Base-by-base conservation (phyloP, 2,113 vertebrate genomes). In the Heterotilapia buettikoferi region DNA sequence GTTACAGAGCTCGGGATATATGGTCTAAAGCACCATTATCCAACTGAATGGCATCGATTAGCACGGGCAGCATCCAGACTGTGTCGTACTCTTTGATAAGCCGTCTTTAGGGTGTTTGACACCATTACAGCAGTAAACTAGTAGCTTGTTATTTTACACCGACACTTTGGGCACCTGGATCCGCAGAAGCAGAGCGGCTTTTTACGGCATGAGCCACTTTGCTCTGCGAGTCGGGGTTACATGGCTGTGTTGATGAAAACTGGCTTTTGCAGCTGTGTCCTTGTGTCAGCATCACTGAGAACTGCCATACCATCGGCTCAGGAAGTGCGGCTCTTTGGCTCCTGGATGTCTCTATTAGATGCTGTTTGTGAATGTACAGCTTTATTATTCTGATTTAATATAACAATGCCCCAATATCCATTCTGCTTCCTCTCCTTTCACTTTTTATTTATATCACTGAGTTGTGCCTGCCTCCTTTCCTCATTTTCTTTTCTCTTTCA, bases 331-430 rank as follows among this genome's bases (percentile, higher is more conserved):
- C 86, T 83, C 47, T 66, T 57, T 7, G 38, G 90, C 84, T 83
- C 86, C 91, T 84, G 87, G 93, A 94, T 86, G 78, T 95, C 94
- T 97, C 94, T 89, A 94, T 96, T 95, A 95, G 92, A 90, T 90
- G 63, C 88, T 85, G 88, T 94, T 96, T 94, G 93, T 92, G 94
- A 88, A 92, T 93, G 85, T 91, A 90, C 91, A 87, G 84, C 90
- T 96, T 95, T 96, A 96, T 95, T 96, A 95, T 95, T 95, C 89
- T 95, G 96, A 96, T 96, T 96, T 96, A 96, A 96, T 95, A 94
- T 94, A 95, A 94, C 93, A 90, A 89, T 94, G 88, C 81, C 88
- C 86, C 88, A 91, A 93, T 94, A 94, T 95, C 91, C 92, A 94
- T 93, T 94, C 88, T 87, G 92, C 89, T 95, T 92, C 91, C 94